Conservation (phyloP, 2,888 invertebrate species). For the Onthophagus sagittarius region DNA sequence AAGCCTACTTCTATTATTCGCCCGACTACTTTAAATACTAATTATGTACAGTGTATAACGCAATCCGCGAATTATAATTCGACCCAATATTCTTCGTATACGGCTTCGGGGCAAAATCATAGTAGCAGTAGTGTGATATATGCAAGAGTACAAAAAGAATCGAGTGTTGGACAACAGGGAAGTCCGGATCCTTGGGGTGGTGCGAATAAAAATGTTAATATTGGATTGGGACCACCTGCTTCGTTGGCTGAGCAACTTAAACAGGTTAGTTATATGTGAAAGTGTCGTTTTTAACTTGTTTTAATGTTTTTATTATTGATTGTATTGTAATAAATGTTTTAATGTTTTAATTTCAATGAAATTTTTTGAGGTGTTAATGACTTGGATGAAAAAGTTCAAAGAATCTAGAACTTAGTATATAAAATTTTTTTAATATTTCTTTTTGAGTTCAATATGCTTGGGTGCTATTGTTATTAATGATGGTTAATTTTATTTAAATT, state of each 20-base stretch:
- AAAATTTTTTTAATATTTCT: too few relatives aligned
- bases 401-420: too few relatives aligned
- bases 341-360: too few relatives aligned
- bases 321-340: background rate
- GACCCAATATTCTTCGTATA: conserved; percentile 24
- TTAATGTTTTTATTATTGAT: background rate
- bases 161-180: conserved; percentile 35
- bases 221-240: conserved; percentile 64
- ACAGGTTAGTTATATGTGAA: conserved; percentile 52
- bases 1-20: conserved; percentile 2
- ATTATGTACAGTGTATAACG: conserved; percentile 33
- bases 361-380: too few relatives aligned
- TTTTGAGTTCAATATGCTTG: too few relatives aligned
- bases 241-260: conserved; percentile 83
- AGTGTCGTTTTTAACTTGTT: background rate
- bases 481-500: too few relatives aligned
- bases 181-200: conserved; percentile 47
- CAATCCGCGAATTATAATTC: conserved; percentile 35
- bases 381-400: too few relatives aligned
- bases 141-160: conserved; percentile 55
- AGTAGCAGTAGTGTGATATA: conserved; percentile 43
- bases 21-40: background rate
- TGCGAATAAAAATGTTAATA: conserved; percentile 37
- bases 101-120: conserved; percentile 23
- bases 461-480: too few relatives aligned